These are phyloP conservation scores for Xestoiulus laeticollis DNA, from an alignment of 2,888 invertebrate genomes.

Conservation along the genomic window DNA sequence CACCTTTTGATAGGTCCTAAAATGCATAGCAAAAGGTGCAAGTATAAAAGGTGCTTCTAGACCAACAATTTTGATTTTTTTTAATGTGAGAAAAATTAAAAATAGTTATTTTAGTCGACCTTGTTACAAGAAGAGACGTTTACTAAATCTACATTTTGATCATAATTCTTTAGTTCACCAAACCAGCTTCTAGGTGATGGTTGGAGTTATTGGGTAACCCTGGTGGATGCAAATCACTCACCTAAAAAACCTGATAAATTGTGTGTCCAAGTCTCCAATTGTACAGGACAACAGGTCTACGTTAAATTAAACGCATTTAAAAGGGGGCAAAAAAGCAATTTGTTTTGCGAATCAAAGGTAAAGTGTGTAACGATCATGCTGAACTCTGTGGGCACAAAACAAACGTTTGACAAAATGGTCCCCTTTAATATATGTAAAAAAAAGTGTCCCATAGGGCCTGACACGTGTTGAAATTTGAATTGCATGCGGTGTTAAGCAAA, in stretches of 20 bases:
- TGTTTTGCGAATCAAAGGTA: slow-evolving; percentile 18
- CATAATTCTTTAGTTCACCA: neutral
- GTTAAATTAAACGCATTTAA: neutral
- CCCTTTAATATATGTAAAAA: neutral
- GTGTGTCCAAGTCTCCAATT: neutral
- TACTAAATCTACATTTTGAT: neutral
- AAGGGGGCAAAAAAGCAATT: slow-evolving; percentile 15
- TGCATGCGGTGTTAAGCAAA: slow-evolving; percentile 26
- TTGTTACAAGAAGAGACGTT: neutral
- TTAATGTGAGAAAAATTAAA: no score
- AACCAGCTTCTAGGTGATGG: neutral
- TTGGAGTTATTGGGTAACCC: neutral
- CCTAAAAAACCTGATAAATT: neutral
- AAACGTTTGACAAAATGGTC: neutral
- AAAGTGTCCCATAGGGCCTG: slow-evolving; percentile 26
- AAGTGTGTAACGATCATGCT: neutral
- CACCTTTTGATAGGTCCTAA: no score
- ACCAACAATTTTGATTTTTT: no score
- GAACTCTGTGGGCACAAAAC: neutral
- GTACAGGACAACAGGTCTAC: slow-evolving; percentile 1
- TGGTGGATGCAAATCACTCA: no score
- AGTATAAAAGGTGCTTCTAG: no score
- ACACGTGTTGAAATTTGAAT: slow-evolving; percentile 26
- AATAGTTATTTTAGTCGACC: neutral
- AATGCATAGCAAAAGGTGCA: no score